phyloP scores from a whole-genome alignment of 2,797 vertebrate genomes.

The Esox masquinongy region DNA sequence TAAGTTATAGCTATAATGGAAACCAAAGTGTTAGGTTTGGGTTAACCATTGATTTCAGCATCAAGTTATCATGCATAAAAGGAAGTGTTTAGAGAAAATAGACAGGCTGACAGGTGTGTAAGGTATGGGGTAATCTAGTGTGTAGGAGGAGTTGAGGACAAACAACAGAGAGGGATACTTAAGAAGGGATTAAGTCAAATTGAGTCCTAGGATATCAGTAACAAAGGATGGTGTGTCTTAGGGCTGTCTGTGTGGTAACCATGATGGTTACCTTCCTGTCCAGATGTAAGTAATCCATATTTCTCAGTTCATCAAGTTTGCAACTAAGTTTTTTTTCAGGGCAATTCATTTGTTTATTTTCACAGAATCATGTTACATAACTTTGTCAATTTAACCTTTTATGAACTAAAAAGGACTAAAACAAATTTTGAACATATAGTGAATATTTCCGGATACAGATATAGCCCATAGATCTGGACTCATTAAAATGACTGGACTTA shows the following conservation, averaged over 20 bases:
- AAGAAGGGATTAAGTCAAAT: neutral
- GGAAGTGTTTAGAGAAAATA: neutral
- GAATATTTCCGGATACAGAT: too few relatives aligned
- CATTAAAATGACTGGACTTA: too few relatives aligned
- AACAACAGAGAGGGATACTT: neutral
- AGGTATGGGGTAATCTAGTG: neutral
- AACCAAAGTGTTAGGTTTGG: neutral
- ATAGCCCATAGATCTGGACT: too few relatives aligned
- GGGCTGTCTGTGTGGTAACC: neutral
- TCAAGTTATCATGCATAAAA: neutral
- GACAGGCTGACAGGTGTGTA: neutral
- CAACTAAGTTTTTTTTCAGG: too few relatives aligned
- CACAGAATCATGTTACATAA: too few relatives aligned
- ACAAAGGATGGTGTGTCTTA: neutral
- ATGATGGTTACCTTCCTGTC: neutral
- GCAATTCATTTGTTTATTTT: too few relatives aligned
- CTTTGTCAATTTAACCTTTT: too few relatives aligned
- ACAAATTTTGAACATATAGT: too few relatives aligned
- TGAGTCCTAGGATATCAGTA: neutral
- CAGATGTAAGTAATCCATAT: neutral
- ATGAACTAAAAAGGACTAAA: too few relatives aligned
- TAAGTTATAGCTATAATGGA: neutral
- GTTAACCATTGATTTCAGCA: neutral
- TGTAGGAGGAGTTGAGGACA: neutral
- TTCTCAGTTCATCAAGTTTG: neutral